Evolutionary conservation across 2,888 invertebrate genomes (phyloP).

Genomic region (Drosophila hawaiiensis): DNA sequence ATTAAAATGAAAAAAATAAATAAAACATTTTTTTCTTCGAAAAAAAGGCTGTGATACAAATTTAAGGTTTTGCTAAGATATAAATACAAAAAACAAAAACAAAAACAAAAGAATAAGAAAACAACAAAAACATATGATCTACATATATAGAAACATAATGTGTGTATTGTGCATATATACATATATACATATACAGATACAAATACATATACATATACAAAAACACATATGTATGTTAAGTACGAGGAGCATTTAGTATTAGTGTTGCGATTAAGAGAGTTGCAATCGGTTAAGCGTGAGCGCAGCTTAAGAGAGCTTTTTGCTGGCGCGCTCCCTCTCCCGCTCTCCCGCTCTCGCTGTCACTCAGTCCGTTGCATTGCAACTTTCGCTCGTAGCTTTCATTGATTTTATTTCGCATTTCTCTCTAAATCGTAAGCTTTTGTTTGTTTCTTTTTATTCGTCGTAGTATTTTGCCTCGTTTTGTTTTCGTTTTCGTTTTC

Average conservation of each 20-base stretch:
- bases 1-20: conserved; percentile 44
- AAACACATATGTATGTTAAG: conserved; percentile 14
- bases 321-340: not conserved
- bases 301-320: conserved; percentile 30
- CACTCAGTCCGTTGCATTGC: conserved; percentile 22
- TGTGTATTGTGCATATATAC: conserved; percentile 8
- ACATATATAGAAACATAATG: conserved; percentile 10
- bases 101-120: conserved; percentile 32
- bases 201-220: conserved; percentile 11
- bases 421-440: conserved; percentile 61
- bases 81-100: conserved; percentile 32
- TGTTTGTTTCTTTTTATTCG: conserved; percentile 41
- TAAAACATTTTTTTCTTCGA: conserved; percentile 66
- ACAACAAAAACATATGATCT: conserved; percentile 27
- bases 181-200: conserved; percentile 2
- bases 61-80: conserved; percentile 65
- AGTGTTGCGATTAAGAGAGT: conserved; percentile 32
- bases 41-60: conserved; percentile 83
- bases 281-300: conserved; percentile 12
- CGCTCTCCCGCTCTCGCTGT: not conserved
- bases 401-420: conserved; percentile 54
- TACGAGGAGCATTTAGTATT: conserved; percentile 51
- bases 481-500: conserved; percentile 45
- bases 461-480: conserved; percentile 19
- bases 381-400: conserved; percentile 62